Base-by-base conservation (phyloP, 2,888 invertebrate species). In the Argynnis bischoffii region DNA sequence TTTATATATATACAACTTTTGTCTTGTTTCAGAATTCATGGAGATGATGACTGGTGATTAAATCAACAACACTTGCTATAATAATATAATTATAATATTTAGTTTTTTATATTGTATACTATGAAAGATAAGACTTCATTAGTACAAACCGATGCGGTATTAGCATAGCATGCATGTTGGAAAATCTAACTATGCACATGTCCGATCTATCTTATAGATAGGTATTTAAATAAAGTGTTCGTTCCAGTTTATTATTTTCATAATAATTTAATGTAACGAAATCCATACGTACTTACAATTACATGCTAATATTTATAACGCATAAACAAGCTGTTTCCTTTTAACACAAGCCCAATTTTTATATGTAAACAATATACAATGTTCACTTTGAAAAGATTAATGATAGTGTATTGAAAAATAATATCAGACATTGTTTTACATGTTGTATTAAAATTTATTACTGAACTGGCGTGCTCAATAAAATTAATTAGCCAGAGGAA, bases 41-140 rank as follows among this genome's bases (percentile, higher is more conserved):
- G 97, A 97, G 93, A 97, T 97, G 97, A 97, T 97, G 97, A 97
- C 97, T 83, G 97, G 97, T 81, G 97, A 97, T 89, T 97, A 95
- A 95, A 77, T 71, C 70, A 72, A 72, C 76, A 79, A 79, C 79
- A 83, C 81, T 63, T 70, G 60, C 54, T 26, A 67, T 63, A 69
- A 84, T 85, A 82, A 82, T 83, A 82, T 82, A 79, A 78, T 78
- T 86, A 88, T 35, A 18, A 61, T 82, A 83, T 76, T 79, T 77
- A 86, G 86, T 83, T 74, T 69, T 84, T 83, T 81, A 79, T 81
- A 81, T 79, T 81, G 75, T 83, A 81, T 81, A 81, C 80, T 78
- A 79, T 80, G 81, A 83, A 78, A 72, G 78, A 80, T 81, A 83
- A 77, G 83, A 87, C 86, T 86, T 84, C 80, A 78, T 78, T 80